A percentile compares a stretch with the other conserved stretches of the same genome.
Conservation (phyloP, 2,113 vertebrate genomes). For the Elachura formosa region DNA sequence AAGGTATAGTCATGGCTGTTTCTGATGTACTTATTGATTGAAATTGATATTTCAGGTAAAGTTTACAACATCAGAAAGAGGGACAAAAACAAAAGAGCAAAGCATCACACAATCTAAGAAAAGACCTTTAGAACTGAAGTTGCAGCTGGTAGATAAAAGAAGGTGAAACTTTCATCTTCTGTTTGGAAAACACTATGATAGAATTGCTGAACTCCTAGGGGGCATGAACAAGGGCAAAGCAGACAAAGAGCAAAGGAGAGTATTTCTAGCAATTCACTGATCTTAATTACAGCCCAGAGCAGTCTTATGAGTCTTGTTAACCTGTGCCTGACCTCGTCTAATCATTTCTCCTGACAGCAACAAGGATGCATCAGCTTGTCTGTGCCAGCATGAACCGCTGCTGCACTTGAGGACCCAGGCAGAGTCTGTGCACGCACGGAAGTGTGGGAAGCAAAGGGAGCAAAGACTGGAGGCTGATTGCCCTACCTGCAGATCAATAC, state of each 20-base stretch:
- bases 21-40: not conserved
- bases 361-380: not conserved
- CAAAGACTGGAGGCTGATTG: not conserved
- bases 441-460: not conserved
- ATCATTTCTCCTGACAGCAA: not conserved
- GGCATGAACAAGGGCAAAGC: not conserved
- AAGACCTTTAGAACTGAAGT: not conserved
- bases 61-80: not conserved
- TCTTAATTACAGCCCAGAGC: not conserved
- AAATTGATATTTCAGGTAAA: not conserved
- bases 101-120: not conserved
- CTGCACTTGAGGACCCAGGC: not conserved
- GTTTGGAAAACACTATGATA: not conserved
- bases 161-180: not conserved
- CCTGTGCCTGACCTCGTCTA: not conserved
- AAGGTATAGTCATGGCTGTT: not conserved
- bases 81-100: not conserved
- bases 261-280: not conserved
- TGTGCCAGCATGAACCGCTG: not conserved
- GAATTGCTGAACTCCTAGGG: not conserved
- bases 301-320: not conserved
- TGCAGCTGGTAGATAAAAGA: not conserved
- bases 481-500: not conserved
- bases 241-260: not conserved
- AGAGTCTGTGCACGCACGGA: accelerated